phyloP scores from a whole-genome alignment of 2,888 invertebrate genomes.

The Heliconius cydno region DNA sequence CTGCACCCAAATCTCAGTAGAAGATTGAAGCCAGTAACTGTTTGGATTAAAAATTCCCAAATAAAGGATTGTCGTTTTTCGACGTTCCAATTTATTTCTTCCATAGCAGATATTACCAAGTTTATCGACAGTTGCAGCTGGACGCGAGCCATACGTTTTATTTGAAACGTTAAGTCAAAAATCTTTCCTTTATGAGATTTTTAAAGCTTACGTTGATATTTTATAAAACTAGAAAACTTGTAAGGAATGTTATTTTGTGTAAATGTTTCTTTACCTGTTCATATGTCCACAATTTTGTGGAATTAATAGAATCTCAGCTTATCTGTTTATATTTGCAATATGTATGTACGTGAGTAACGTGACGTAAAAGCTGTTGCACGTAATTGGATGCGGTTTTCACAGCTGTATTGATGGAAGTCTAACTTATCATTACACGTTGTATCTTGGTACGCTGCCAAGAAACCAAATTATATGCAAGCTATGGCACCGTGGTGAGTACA shows the following conservation, averaged over 20 bases:
- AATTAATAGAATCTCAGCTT: background rate
- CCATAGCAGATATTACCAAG: slow-evolving; percentile 29
- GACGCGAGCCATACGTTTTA: slow-evolving; percentile 35
- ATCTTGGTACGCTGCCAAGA: slow-evolving; percentile 4
- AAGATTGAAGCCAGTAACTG: slow-evolving; percentile 7
- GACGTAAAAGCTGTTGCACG: background rate
- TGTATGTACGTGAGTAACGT: background rate
- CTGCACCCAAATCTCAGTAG: slow-evolving; percentile 8
- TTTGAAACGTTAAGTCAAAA: slow-evolving; percentile 19
- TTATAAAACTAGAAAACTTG: background rate
- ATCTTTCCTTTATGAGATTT: slow-evolving; percentile 3
- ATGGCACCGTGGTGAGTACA: background rate
- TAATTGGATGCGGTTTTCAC: slow-evolving; percentile 2
- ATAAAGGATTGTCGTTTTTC: slow-evolving; percentile 24
- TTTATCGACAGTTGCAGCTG: slow-evolving; percentile 41
- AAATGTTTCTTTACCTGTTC: background rate
- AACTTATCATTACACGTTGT: background rate
- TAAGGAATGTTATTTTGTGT: background rate
- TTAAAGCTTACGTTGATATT: background rate
- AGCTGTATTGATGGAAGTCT: slow-evolving; percentile 2
- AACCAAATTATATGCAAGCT: background rate
- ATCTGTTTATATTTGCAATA: background rate
- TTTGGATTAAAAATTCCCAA: slow-evolving; percentile 25
- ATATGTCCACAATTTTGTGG: background rate
- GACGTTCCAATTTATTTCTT: slow-evolving; percentile 25